Evolutionary conservation across 1,140 invertebrate species (phyloP), one percentile per base, ranked within the genome.

Genomic region (Drosophila kikkawai): DNA sequence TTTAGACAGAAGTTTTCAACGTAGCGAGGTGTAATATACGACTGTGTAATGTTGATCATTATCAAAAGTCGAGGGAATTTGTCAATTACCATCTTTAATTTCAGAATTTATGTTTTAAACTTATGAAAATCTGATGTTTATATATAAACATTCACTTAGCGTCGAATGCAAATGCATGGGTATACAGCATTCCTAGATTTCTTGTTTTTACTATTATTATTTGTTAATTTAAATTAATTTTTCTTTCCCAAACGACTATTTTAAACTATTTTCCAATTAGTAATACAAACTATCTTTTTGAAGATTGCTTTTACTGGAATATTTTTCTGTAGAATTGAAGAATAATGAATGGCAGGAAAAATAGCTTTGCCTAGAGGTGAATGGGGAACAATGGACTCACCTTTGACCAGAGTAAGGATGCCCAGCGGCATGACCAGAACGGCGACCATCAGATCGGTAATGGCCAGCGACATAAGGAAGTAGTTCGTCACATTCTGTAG

Each of bases 401-500:
- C 96, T 94, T 95, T 93, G 9, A 97, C 95, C 37, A 97, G 93
- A 2, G 96, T 97, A 51, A 97, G 93, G 80, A 97, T 97, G 42
- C 97, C 97, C 63, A 98, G 93, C 1, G 97, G 97, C 97, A 98
- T 98, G 42, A 98, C 98, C 60, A 98, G 94, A 9, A 98, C 94
- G 6, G 97, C 97, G 0, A 99, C 98, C 94, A 99, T 96, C 15
- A 99, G 94, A 94, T 99, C 98, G 7, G 98, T 99, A 65, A 99
- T 96, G 29, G 98, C 98, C 81, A 99, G 93, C 13, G 98, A 99
- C 95, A 99, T 97, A 61, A 99, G 95, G 91, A 99, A 99, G 91
- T 98, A 98, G 93, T 99, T 99, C 67, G 98, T 99, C 19, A 99
- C 97, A 92, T 98, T 98, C 91, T 99, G 97, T 63, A 99, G 94